Evolutionary conservation across 2,888 invertebrate genomes (phyloP).

Genomic region (Trachelus troglodyta): DNA sequence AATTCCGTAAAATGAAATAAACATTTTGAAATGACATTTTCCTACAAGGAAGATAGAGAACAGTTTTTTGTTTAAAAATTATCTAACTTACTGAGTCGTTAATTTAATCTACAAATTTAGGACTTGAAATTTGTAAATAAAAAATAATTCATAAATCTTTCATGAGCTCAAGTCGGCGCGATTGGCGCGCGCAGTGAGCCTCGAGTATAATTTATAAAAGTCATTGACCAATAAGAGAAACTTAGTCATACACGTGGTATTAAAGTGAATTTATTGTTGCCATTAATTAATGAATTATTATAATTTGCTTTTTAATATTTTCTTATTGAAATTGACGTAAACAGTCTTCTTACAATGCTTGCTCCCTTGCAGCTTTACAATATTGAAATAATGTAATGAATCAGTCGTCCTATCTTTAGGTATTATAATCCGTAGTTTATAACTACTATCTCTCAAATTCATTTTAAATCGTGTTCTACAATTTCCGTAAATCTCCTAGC

Average conservation of each 20-base stretch:
- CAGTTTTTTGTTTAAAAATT: no score
- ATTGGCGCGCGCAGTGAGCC: no score
- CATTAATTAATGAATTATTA: slow-evolving; percentile 49
- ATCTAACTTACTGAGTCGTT: no score
- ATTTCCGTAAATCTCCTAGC: slow-evolving; percentile 13
- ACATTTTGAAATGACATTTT: no score
- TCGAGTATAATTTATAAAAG: neutral
- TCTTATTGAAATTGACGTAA: slow-evolving; percentile 63
- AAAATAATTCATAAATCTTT: no score
- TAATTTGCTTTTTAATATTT: slow-evolving; percentile 53
- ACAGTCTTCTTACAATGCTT: slow-evolving; percentile 64
- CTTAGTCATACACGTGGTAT: slow-evolving; percentile 33
- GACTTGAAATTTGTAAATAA: no score
- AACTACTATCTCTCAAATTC: slow-evolving; percentile 28
- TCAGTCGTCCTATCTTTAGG: slow-evolving; percentile 49
- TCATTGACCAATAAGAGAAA: neutral
- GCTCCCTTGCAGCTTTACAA: slow-evolving; percentile 58
- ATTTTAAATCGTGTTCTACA: neutral
- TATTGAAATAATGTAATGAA: slow-evolving; percentile 53
- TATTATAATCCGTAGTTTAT: slow-evolving; percentile 34
- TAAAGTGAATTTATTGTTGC: slow-evolving; percentile 56
- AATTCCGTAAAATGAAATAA: no score
- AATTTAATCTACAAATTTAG: no score
- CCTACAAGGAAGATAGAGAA: no score
- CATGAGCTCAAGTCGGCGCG: no score